Conservation (phyloP, 2,797 vertebrate genomes). For the Typhlichthys eigenmanni region DNA sequence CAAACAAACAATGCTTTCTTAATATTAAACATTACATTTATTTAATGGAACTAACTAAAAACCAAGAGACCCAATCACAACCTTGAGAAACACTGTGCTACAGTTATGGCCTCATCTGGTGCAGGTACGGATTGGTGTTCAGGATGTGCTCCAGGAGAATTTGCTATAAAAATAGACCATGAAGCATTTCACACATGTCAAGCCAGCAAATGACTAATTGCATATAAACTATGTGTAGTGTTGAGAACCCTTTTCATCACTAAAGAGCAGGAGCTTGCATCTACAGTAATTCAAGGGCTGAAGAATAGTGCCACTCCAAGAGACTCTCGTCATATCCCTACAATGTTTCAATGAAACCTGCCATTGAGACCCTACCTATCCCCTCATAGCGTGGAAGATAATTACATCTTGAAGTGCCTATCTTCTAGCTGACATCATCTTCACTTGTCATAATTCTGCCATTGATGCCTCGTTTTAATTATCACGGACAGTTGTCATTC, state of each 20-base stretch:
- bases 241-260: slow-evolving; percentile 62
- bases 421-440: slow-evolving; percentile 53
- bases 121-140: background rate
- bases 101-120: too few relatives aligned
- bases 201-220: slow-evolving; percentile 66
- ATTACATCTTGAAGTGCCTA: slow-evolving; percentile 29
- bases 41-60: too few relatives aligned
- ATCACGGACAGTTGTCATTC: too few relatives aligned
- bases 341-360: slow-evolving; percentile 70
- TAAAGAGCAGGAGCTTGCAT: slow-evolving; percentile 65
- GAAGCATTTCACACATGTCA: slow-evolving; percentile 50
- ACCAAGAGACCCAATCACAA: too few relatives aligned
- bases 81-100: too few relatives aligned
- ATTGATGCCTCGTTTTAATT: slow-evolving; percentile 38
- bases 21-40: too few relatives aligned
- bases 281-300: slow-evolving; percentile 54
- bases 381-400: slow-evolving; percentile 44
- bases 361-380: slow-evolving; percentile 38
- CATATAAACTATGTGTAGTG: slow-evolving; percentile 36
- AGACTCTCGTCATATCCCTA: slow-evolving; percentile 63
- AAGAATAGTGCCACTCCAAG: slow-evolving; percentile 61
- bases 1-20: too few relatives aligned
- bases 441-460: slow-evolving; percentile 48
- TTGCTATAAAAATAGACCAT: slow-evolving; percentile 47
- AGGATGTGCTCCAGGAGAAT: background rate